phyloP scores from a whole-genome alignment of 2,113 vertebrate genomes.

The Caranx ignobilis region DNA sequence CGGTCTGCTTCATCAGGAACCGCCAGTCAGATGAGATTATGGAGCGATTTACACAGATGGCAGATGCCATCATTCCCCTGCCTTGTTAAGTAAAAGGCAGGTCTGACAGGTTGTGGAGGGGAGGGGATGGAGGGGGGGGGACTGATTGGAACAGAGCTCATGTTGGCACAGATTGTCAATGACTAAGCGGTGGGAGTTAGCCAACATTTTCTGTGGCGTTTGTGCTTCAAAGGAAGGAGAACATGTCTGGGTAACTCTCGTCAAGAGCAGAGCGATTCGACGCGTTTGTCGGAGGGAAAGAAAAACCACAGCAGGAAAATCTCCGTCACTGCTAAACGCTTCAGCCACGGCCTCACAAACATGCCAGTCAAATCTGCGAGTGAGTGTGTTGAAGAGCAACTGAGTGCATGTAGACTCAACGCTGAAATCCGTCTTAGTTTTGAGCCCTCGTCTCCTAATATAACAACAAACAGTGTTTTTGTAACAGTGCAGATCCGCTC shows the following conservation, averaged over 20 bases:
- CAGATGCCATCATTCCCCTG: slow-evolving; percentile 68
- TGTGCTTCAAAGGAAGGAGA: slow-evolving; percentile 31
- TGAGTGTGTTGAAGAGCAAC: background rate
- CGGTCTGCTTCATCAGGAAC: slow-evolving; percentile 48
- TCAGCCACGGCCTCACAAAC: slow-evolving; percentile 1
- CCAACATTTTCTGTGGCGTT: slow-evolving; percentile 52
- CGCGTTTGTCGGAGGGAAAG: slow-evolving; percentile 12
- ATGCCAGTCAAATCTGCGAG: slow-evolving; percentile 17
- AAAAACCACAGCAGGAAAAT: slow-evolving; percentile 6
- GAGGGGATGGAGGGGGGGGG: background rate
- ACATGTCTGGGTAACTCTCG: slow-evolving; percentile 21
- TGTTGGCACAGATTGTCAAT: slow-evolving; percentile 61
- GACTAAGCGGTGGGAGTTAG: slow-evolving; percentile 69
- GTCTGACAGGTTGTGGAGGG: slow-evolving; percentile 57
- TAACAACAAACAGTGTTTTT: slow-evolving; percentile 56
- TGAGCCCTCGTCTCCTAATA: slow-evolving; percentile 5
- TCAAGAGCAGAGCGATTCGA: slow-evolving; percentile 3
- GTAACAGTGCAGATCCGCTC: slow-evolving; percentile 38
- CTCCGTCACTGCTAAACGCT: slow-evolving; percentile 10
- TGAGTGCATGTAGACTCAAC: background rate
- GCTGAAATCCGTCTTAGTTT: background rate
- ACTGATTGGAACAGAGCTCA: slow-evolving; percentile 61
- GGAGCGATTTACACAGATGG: slow-evolving; percentile 73
- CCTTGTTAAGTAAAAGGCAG: slow-evolving; percentile 63
- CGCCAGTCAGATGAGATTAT: slow-evolving; percentile 69